These are phyloP conservation scores for Tipula confusa DNA, from an alignment of 2,888 invertebrate species.

Conservation along the genomic window DNA sequence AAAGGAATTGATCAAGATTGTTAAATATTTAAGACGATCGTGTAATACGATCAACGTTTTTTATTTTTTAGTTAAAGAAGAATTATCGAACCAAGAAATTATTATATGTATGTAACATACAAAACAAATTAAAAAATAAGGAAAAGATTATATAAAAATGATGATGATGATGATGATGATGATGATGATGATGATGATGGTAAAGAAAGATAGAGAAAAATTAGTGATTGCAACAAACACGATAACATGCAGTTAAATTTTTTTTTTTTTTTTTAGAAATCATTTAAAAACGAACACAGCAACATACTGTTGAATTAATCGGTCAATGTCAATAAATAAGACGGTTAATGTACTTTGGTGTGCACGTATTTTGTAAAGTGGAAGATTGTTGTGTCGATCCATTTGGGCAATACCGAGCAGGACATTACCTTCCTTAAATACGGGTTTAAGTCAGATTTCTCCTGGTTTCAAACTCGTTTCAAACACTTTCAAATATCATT, in stretches of 20 bases:
- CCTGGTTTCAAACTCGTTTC: too few species aligned
- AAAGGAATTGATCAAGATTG: conserved; percentile 12
- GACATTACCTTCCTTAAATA: too few species aligned
- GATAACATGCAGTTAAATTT: background rate
- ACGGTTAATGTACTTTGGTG: background rate
- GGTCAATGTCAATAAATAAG: conserved; percentile 25
- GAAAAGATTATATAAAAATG: conserved; percentile 13
- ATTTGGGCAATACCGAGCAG: too few species aligned
- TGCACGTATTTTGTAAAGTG: background rate
- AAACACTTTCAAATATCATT: too few species aligned
- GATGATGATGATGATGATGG: conserved; percentile 28
- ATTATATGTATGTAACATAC: background rate
- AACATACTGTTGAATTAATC: conserved; percentile 16
- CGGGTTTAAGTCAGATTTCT: too few species aligned
- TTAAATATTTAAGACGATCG: conserved; percentile 20
- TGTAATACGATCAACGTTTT: conserved; percentile 9
- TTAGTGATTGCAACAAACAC: conserved; percentile 21
- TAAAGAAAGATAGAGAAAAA: conserved; percentile 26
- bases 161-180: too few species aligned
- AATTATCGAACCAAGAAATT: conserved; percentile 25
- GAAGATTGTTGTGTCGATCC: background rate
- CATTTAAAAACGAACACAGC: conserved; percentile 1
- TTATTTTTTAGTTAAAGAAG: background rate
- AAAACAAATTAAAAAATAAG: conserved; percentile 12
- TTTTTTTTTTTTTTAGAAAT: background rate